Conservation (phyloP, 2,113 vertebrate species). For the Ceratotherium simum region DNA sequence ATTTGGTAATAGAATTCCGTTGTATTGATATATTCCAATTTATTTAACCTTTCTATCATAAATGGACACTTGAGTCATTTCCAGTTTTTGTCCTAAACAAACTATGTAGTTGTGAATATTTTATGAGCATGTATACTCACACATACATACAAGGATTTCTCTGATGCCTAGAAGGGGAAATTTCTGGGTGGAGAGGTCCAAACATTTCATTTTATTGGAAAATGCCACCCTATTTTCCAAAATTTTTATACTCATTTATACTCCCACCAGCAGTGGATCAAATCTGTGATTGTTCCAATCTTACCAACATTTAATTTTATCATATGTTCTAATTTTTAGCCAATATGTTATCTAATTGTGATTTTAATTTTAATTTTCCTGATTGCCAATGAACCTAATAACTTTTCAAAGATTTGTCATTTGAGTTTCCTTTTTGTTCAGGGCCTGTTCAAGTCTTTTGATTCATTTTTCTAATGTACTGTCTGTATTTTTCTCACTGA, state of each 20-base stretch:
- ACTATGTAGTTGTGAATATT: neutral
- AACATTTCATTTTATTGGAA: neutral
- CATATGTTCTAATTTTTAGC: conserved; percentile 16
- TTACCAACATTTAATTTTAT: conserved; percentile 23
- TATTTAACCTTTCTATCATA: neutral
- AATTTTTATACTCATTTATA: neutral
- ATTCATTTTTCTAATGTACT: neutral
- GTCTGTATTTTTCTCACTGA: neutral
- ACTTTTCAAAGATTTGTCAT: conserved; percentile 20
- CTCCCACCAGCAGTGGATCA: neutral
- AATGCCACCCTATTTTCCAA: neutral
- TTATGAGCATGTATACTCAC: neutral
- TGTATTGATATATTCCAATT: neutral
- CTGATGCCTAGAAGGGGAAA: neutral
- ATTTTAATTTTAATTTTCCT: conserved; percentile 46
- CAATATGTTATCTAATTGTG: neutral
- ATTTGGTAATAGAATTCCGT: neutral
- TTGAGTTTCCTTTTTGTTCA: neutral
- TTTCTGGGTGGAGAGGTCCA: neutral
- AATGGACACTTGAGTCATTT: neutral
- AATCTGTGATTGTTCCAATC: neutral
- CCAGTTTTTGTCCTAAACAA: neutral
- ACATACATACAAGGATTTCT: neutral
- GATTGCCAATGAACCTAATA: neutral
- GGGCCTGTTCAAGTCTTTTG: neutral